Evolutionary conservation across 2,888 invertebrate genomes (phyloP).

Genomic region (Phengaris alcon): DNA sequence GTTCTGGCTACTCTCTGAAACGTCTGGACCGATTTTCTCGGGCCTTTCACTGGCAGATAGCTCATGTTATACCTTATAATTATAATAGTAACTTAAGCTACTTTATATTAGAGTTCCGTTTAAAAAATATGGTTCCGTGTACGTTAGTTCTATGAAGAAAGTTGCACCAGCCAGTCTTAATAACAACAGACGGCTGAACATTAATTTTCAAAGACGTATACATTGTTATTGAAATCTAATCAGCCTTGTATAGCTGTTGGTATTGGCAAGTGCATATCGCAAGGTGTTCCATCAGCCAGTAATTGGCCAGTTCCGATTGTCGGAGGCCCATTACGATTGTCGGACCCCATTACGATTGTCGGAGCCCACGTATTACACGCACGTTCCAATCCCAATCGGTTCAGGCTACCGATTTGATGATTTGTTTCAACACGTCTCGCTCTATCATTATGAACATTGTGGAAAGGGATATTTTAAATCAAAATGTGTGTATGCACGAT

Average conservation of each 20-base stretch:
- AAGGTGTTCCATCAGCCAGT: conserved; percentile 67
- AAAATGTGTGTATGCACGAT: not conserved
- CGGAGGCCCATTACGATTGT: conserved; percentile 4
- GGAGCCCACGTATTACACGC: conserved; percentile 35
- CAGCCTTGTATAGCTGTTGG: conserved; percentile 11
- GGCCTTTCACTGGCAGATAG: too few relatives aligned
- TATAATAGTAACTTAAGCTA: too few relatives aligned
- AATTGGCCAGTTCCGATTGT: conserved; percentile 69
- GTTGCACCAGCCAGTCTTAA: too few relatives aligned
- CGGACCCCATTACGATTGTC: not conserved
- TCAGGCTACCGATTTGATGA: conserved; percentile 38
- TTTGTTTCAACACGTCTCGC: conserved; percentile 24
- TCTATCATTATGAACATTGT: conserved; percentile 26
- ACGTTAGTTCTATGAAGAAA: too few relatives aligned
- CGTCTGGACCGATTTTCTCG: too few relatives aligned
- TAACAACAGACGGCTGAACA: too few relatives aligned
- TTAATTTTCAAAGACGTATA: not conserved
- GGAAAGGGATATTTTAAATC: not conserved
- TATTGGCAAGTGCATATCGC: conserved; percentile 41
- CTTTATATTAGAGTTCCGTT: too few relatives aligned
- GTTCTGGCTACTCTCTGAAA: too few relatives aligned
- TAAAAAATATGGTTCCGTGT: too few relatives aligned
- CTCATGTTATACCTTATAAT: too few relatives aligned
- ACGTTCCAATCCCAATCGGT: conserved; percentile 38
- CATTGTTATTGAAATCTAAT: conserved; percentile 21